Evolutionary conservation across 2,113 vertebrate genomes (phyloP).

Genomic region (Serilophus lunatus): DNA sequence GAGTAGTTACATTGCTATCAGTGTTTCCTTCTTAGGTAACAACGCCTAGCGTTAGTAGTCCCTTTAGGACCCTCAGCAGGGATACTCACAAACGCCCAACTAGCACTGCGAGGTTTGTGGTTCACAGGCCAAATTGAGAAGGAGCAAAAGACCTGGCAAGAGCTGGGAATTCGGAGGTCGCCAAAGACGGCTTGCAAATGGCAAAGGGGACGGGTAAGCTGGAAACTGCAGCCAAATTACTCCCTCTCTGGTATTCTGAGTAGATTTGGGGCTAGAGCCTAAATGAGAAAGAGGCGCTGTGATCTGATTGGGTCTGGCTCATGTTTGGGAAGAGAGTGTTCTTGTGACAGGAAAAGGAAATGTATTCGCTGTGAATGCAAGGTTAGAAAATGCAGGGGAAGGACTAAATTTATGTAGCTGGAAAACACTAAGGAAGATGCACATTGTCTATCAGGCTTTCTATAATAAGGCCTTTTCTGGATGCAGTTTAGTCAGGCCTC

Average conservation of each 20-base stretch:
- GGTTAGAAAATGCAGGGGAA: background rate
- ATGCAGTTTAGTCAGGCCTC: background rate
- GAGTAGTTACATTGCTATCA: background rate
- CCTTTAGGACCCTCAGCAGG: background rate
- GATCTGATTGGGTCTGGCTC: rapidly evolving
- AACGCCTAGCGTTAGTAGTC: background rate
- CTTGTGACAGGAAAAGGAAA: background rate
- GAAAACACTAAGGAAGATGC: background rate
- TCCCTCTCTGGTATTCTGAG: background rate
- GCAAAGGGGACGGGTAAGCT: background rate
- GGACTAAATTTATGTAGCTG: background rate
- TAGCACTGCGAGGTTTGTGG: rapidly evolving
- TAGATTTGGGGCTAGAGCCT: background rate
- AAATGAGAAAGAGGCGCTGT: background rate
- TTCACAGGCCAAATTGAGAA: background rate
- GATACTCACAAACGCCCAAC: background rate
- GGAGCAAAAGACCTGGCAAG: background rate
- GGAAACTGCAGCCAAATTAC: background rate
- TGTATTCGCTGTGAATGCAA: rapidly evolving
- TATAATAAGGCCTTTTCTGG: background rate
- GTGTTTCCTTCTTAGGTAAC: background rate
- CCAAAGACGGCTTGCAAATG: rapidly evolving
- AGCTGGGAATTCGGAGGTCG: background rate
- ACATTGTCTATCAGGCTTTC: background rate
- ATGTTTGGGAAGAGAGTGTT: background rate